Evolutionary conservation across 2,113 vertebrate species (phyloP).

Genomic region (Dicrurus megarhynchus): DNA sequence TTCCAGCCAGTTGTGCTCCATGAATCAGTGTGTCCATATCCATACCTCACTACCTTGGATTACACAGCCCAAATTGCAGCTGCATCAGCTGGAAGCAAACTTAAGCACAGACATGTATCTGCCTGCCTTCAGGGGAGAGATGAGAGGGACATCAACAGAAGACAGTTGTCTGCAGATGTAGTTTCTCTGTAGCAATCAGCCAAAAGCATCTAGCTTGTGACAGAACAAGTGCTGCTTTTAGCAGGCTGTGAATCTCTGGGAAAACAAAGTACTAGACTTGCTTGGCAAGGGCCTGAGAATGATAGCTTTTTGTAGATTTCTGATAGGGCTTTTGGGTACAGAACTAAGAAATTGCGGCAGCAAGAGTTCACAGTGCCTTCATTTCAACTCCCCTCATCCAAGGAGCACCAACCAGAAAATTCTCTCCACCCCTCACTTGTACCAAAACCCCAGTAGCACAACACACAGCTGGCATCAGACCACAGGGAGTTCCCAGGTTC

Average conservation of each 20-base stretch:
- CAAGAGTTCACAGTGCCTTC: neutral
- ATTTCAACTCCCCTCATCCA: neutral
- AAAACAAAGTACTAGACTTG: neutral
- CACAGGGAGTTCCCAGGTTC: neutral
- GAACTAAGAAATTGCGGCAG: neutral
- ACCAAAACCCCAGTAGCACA: neutral
- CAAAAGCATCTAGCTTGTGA: neutral
- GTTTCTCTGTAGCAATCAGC: neutral
- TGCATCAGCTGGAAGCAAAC: neutral
- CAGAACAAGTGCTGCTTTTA: neutral
- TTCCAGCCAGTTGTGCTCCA: neutral
- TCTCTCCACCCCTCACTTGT: neutral
- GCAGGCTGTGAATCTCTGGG: neutral
- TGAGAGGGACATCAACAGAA: neutral
- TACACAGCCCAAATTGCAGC: rapidly evolving
- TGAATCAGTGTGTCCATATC: neutral
- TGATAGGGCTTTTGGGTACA: neutral
- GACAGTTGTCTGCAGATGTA: neutral
- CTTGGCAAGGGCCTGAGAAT: neutral
- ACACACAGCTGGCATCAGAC: neutral
- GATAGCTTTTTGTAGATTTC: neutral
- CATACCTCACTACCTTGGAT: no score
- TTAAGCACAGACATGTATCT: neutral
- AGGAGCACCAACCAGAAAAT: neutral
- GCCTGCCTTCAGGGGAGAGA: neutral